Base-by-base conservation (phyloP, 2,888 invertebrate species). In the Camptogramma bilineatum region DNA sequence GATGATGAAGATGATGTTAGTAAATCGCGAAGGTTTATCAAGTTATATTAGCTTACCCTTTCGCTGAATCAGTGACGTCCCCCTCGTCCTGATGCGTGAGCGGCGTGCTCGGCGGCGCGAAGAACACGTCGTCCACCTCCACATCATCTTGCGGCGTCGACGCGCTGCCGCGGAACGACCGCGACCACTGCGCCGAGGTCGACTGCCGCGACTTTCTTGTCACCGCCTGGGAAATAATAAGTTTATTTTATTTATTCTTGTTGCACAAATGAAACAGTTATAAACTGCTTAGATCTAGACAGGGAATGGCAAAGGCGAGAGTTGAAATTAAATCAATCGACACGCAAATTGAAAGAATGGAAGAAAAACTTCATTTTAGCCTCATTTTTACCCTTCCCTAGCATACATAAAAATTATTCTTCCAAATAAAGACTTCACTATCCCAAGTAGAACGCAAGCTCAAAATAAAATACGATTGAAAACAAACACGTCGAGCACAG, bases 101-200 rank as follows among this genome's bases (percentile, higher is more conserved):
- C 52, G 69, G 88, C 73, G 74, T 85, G 63, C 72, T 82, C 77
- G 83, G 88, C 68, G 90, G 83, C 50, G 83, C 68, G 70, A 87
- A 86, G 88, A 90, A 94, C 66, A 87, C 91, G 71, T 91, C 93
- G 75, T 86, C 91, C 59, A 77, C 84, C 71, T 87, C 93, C 66
- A 76, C 85, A 66, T 89, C 91, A n/a, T 90, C 90, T 34, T 81
- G 87, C 55, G 82, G 88, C 74, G 73, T 86, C 76, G 76, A 90
- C 84, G 73, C 94, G 61, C 90, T 71, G 94, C 95, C 71, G 90
- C 96, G 87, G 94, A 97, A 90, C 94, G 97, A 93, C 44, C 97
- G 93, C 28, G 97, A 97, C 94, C 95, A 95, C 75, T 95, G 95
- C 70, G 90, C 91, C 46, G 94, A 88, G 83, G 81, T 94, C 87